These are phyloP conservation scores for Gila robusta DNA, from an alignment of 2,797 vertebrate species.

Conservation along the genomic window DNA sequence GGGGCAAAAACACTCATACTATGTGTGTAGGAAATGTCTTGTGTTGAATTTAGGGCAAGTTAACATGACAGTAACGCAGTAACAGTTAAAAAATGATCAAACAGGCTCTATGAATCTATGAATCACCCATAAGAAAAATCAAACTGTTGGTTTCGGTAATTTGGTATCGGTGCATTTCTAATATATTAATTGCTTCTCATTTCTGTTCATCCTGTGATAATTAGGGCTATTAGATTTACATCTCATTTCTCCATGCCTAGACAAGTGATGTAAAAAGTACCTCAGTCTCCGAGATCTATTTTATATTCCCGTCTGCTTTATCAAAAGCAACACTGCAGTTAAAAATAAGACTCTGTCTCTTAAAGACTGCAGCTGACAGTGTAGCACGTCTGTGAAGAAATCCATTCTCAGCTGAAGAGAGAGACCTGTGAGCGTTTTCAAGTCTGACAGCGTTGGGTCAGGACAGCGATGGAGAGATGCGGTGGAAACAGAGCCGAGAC, in stretches of 20 bases:
- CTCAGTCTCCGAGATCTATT: not conserved
- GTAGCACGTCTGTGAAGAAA: not conserved
- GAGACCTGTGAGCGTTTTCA: constrained; percentile 33
- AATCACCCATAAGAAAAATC: not conserved
- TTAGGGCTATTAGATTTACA: not conserved
- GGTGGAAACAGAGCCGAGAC: not conserved
- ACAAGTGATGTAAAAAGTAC: not conserved
- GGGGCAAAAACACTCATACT: too few species aligned
- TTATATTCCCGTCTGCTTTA: constrained; percentile 2
- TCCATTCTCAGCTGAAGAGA: not conserved
- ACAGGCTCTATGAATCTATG: too few species aligned
- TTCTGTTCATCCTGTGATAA: not conserved
- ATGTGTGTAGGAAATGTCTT: too few species aligned
- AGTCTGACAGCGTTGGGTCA: constrained; percentile 18
- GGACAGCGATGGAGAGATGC: not conserved
- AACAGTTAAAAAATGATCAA: too few species aligned
- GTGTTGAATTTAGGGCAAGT: too few species aligned
- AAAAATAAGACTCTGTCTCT: not conserved
- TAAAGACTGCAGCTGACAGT: constrained; percentile 11
- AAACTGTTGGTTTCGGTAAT: not conserved
- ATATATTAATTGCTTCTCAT: too few species aligned
- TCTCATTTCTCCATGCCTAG: not conserved
- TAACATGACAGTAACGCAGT: too few species aligned
- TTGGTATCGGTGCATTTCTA: not conserved
- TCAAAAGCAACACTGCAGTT: constrained; percentile 11